These are phyloP conservation scores for Microcebus tavaratra DNA, from an alignment of 2,113 vertebrate species.

Conservation along the genomic window DNA sequence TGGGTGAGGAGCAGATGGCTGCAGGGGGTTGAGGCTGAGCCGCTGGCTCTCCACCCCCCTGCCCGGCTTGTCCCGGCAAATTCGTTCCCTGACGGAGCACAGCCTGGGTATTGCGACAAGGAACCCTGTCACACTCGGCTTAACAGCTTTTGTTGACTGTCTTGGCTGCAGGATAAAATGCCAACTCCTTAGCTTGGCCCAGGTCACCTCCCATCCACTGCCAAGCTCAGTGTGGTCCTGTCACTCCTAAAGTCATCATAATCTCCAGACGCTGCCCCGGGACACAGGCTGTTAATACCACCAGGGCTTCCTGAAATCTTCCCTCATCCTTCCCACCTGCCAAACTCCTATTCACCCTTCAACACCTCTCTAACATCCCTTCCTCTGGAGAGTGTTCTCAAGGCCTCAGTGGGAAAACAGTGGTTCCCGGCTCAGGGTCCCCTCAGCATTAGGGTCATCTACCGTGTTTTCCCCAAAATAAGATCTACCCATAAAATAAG, in stretches of 20 bases:
- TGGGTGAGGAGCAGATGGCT: constrained; percentile 43
- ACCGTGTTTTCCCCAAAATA: no score
- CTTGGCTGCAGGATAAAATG: not conserved
- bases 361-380: not conserved
- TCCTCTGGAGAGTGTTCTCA: not conserved
- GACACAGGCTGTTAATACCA: not conserved
- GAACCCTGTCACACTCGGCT: not conserved
- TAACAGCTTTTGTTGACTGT: not conserved
- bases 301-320: not conserved
- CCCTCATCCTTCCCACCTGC: not conserved
- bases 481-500: no score
- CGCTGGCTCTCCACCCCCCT: not conserved
- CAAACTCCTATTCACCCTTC: not conserved
- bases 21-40: not conserved
- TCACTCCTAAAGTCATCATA: not conserved
- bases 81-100: not conserved
- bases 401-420: not conserved
- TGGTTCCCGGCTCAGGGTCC: not conserved
- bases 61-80: constrained; percentile 43
- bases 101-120: not conserved
- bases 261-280: not conserved
- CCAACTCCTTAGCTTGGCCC: not conserved
- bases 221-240: not conserved
- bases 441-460: not conserved
- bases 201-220: not conserved